These are phyloP conservation scores for Clistopyga incitator DNA, from an alignment of 2,888 invertebrate species.

Conservation along the genomic window DNA sequence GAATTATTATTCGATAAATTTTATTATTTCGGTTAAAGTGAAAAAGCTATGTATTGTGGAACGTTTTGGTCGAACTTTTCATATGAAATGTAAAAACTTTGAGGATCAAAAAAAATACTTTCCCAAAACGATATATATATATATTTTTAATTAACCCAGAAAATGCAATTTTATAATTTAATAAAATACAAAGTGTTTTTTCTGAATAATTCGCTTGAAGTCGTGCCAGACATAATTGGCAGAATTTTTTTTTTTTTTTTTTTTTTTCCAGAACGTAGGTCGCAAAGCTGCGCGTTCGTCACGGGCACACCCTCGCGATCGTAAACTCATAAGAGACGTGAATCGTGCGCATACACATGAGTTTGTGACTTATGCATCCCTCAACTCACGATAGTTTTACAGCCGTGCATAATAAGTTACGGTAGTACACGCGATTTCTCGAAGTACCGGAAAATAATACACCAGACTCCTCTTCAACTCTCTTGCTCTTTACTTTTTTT, in stretches of 20 bases:
- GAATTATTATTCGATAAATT: too few relatives aligned
- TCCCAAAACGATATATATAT: too few relatives aligned
- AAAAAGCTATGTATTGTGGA: too few relatives aligned
- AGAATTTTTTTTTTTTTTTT: background rate
- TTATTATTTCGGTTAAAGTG: too few relatives aligned
- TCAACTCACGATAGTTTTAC: conserved; percentile 49
- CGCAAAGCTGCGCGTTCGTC: conserved; percentile 61
- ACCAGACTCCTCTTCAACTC: conserved; percentile 62
- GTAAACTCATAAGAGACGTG: conserved; percentile 57
- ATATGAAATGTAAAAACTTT: too few relatives aligned
- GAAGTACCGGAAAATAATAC: conserved; percentile 76
- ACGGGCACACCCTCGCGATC: conserved; percentile 66
- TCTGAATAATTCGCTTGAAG: background rate
- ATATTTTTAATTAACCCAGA: too few relatives aligned
- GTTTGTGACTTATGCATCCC: conserved; percentile 64
- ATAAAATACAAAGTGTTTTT: conserved; percentile 12
- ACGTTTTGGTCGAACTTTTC: too few relatives aligned
- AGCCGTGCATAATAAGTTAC: conserved; percentile 61
- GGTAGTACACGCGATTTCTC: conserved; percentile 74
- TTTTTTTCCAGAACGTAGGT: conserved; percentile 44
- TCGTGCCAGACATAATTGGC: conserved; percentile 10
- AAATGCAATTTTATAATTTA: too few relatives aligned
- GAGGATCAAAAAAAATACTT: too few relatives aligned
- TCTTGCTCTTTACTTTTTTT: conserved; percentile 37
- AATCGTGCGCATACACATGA: conserved; percentile 54